These are phyloP conservation scores for Cheilinus undulatus DNA, from an alignment of 2,113 vertebrate genomes.

Conservation along the genomic window DNA sequence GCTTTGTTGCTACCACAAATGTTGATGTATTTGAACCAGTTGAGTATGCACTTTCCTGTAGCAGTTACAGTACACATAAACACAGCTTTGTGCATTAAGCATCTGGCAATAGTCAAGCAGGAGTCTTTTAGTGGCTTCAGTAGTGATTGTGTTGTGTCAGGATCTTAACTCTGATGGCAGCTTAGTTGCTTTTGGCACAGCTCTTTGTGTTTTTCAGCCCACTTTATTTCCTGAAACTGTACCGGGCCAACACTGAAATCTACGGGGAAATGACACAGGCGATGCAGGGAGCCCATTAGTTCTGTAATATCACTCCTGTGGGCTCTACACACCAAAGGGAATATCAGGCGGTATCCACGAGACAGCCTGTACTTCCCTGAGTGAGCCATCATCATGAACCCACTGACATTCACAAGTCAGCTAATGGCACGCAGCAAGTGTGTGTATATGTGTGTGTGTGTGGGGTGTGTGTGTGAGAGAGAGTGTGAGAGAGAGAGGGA, in stretches of 20 bases:
- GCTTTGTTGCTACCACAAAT: too few species aligned
- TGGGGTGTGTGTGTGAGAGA: constrained; percentile 8
- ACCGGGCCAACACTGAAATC: constrained; percentile 34
- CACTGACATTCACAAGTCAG: constrained; percentile 69
- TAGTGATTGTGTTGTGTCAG: constrained; percentile 6
- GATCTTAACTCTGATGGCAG: constrained; percentile 27
- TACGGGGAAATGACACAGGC: constrained; percentile 46
- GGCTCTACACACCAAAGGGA: constrained; percentile 59
- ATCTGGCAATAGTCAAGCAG: constrained; percentile 13
- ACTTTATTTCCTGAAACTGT: constrained; percentile 41
- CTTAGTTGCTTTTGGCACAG: constrained; percentile 12
- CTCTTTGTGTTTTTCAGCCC: constrained; percentile 34
- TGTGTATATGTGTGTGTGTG: not conserved
- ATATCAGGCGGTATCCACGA: constrained; percentile 58
- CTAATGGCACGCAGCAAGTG: constrained; percentile 44
- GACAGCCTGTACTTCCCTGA: constrained; percentile 47
- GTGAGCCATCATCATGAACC: constrained; percentile 55
- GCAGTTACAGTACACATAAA: not conserved
- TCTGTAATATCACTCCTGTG: constrained; percentile 65
- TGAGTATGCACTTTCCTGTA: not conserved
- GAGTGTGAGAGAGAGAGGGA: constrained; percentile 12
- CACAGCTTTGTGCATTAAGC: constrained; percentile 1
- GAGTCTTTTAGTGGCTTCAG: constrained; percentile 19
- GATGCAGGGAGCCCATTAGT: constrained; percentile 57
- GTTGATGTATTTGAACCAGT: not conserved